These are phyloP conservation scores for Ceyx melanurus DNA, from an alignment of 2,113 vertebrate species.

Conservation along the genomic window DNA sequence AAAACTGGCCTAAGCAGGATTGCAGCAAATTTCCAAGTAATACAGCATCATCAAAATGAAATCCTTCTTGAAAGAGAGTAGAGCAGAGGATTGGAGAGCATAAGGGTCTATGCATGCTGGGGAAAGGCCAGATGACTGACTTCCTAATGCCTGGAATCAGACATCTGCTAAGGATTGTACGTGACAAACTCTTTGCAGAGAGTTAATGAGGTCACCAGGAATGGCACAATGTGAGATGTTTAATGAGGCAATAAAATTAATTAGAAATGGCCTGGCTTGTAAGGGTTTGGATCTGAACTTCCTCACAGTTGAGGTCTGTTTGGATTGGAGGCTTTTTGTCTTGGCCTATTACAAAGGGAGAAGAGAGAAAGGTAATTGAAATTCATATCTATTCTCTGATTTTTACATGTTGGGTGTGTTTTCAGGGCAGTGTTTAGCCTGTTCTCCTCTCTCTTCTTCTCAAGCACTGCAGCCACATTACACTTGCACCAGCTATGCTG, in stretches of 20 bases:
- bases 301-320: slow-evolving; percentile 7
- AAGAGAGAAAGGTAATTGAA: background rate
- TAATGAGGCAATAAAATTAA: slow-evolving; percentile 61
- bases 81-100: background rate
- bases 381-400: background rate
- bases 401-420: background rate
- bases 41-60: background rate
- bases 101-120: background rate
- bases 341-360: background rate
- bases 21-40: background rate
- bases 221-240: slow-evolving; percentile 46
- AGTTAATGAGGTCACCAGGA: slow-evolving; percentile 53
- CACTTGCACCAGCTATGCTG: background rate
- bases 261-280: slow-evolving; percentile 22
- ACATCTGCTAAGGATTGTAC: slow-evolving; percentile 59
- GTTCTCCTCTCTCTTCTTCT: background rate
- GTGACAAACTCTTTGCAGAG: slow-evolving; percentile 41
- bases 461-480: background rate
- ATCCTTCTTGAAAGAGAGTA: background rate
- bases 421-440: background rate
- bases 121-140: slow-evolving; percentile 21
- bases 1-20: background rate
- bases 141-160: slow-evolving; percentile 30
- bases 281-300: slow-evolving; percentile 17
- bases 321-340: background rate